Percentiles rank a stretch among this genome's conserved stretches.
These are phyloP conservation scores for Chymomyza amoena DNA, from an alignment of 2,888 invertebrate species.

Conservation along the genomic window DNA sequence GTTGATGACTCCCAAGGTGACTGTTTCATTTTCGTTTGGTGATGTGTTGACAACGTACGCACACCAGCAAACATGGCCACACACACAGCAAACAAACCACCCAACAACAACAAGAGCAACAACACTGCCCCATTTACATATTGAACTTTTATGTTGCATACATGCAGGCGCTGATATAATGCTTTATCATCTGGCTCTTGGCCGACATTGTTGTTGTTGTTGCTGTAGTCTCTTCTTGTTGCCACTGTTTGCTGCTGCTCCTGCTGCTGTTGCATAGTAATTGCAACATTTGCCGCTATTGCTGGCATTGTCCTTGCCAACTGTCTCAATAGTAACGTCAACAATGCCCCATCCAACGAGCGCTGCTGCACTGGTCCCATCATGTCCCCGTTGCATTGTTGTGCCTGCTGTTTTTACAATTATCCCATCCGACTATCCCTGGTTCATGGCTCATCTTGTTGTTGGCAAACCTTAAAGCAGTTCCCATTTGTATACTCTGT, in stretches of 20 bases:
- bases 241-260: neutral
- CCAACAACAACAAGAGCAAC: neutral
- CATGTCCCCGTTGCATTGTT: constrained; percentile 50
- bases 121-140: constrained; percentile 56
- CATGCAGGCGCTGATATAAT: constrained; percentile 8
- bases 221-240: neutral
- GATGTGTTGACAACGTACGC: constrained; percentile 60
- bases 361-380: constrained; percentile 16
- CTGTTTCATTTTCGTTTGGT: constrained; percentile 65
- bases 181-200: constrained; percentile 37
- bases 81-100: constrained; percentile 4
- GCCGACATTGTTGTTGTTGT: neutral
- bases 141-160: constrained; percentile 55
- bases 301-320: constrained; percentile 37
- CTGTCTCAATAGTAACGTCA: constrained; percentile 43
- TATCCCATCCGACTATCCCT: constrained; percentile 5
- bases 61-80: constrained; percentile 26
- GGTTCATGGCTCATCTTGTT: neutral
- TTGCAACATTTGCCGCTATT: constrained; percentile 60
- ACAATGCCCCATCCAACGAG: constrained; percentile 37
- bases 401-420: constrained; percentile 39
- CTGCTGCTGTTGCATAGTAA: constrained; percentile 49
- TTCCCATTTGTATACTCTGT: too few relatives aligned
- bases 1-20: constrained; percentile 65
- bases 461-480: neutral